Conservation (phyloP, 2,797 vertebrate genomes). For the Scyliorhinus canicula region DNA sequence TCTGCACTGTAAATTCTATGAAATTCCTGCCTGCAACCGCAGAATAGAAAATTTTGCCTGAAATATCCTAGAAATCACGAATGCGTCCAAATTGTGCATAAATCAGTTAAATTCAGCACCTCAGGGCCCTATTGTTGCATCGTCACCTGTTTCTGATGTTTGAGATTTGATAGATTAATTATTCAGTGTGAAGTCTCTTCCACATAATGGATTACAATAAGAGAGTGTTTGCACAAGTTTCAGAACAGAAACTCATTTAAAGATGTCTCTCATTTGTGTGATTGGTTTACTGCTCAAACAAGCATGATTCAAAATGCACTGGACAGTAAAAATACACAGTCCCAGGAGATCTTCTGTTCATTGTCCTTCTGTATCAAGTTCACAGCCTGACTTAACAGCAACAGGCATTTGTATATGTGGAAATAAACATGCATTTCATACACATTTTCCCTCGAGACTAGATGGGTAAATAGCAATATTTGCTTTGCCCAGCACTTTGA, state of each 20-base stretch:
- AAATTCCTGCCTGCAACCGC: too few species aligned
- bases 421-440: constrained; percentile 1
- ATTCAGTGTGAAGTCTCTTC: neutral
- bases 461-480: neutral
- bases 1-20: too few species aligned
- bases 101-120: neutral
- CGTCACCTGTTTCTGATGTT: neutral
- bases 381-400: neutral
- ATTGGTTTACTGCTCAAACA: neutral
- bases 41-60: too few species aligned
- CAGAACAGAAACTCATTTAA: neutral
- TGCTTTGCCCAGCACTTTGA: neutral
- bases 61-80: neutral
- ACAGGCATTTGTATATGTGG: neutral
- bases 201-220: neutral
- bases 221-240: neutral
- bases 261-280: neutral
- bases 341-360: neutral
- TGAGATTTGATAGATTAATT: constrained; percentile 3
- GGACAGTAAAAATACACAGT: neutral
- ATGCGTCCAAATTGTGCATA: neutral
- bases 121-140: neutral
- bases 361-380: neutral
- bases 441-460: neutral
- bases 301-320: neutral